Evolutionary conservation across 1,140 invertebrate species (phyloP).

Genomic region (Dendroctonus valens): DNA sequence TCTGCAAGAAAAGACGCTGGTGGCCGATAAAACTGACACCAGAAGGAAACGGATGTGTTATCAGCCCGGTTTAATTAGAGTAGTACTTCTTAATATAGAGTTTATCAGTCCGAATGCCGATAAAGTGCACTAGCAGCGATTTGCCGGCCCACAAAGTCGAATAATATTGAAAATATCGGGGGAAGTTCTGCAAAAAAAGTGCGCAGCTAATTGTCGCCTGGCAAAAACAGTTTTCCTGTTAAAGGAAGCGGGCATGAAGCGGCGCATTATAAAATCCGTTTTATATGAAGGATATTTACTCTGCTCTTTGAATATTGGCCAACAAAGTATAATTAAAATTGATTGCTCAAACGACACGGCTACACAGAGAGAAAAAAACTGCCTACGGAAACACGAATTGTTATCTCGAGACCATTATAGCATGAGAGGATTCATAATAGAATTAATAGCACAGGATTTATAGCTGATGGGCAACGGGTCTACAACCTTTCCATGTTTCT

Average conservation of each 20-base stretch:
- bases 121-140: too few species aligned
- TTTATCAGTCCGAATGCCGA: neutral
- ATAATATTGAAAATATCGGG: too few species aligned
- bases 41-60: slow-evolving; percentile 22
- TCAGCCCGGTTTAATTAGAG: slow-evolving; percentile 2
- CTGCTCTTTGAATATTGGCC: slow-evolving; percentile 22
- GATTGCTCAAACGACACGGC: slow-evolving; percentile 29
- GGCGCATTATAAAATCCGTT: slow-evolving; percentile 9
- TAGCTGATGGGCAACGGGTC: slow-evolving; percentile 26
- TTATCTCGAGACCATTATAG: slow-evolving; percentile 29
- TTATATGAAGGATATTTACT: slow-evolving; percentile 13
- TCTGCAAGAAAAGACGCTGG: slow-evolving; percentile 25
- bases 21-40: slow-evolving; percentile 12
- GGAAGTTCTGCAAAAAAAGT: too few species aligned
- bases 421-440: slow-evolving; percentile 31
- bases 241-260: slow-evolving; percentile 2
- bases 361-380: slow-evolving; percentile 17
- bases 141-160: too few species aligned
- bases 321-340: slow-evolving; percentile 33
- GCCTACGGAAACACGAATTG: slow-evolving; percentile 29
- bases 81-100: slow-evolving; percentile 5
- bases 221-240: neutral
- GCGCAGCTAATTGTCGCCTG: neutral
- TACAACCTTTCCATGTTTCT: slow-evolving; percentile 15
- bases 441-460: slow-evolving; percentile 31